Conservation (phyloP, 1,140 invertebrate genomes). For the Schlechtendalia chinensis region DNA sequence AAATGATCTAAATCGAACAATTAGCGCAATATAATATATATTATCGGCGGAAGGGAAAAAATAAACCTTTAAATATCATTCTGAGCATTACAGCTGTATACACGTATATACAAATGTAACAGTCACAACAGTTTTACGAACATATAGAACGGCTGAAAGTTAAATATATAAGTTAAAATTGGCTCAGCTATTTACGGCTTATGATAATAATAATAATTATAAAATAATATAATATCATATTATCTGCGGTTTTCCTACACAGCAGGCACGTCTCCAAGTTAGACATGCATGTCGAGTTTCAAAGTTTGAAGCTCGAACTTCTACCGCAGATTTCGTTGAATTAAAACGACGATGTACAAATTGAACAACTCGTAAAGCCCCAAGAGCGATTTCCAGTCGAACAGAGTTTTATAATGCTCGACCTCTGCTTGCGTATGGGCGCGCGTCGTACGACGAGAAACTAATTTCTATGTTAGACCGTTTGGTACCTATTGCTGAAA, state of each 20-base stretch:
- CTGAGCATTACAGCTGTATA: too few relatives aligned
- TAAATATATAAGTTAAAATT: neutral
- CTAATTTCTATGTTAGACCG: slow-evolving; percentile 23
- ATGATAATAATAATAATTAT: slow-evolving; percentile 33
- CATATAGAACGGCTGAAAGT: neutral
- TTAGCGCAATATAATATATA: too few relatives aligned
- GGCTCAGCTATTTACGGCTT: neutral
- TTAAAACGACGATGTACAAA: slow-evolving; percentile 41
- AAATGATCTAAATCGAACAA: too few relatives aligned
- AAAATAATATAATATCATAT: slow-evolving; percentile 25
- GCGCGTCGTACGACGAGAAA: neutral
- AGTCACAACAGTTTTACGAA: too few relatives aligned
- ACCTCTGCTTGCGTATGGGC: neutral
- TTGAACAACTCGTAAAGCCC: slow-evolving; percentile 36
- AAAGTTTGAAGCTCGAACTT: slow-evolving; percentile 27
- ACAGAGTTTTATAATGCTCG: slow-evolving; percentile 2
- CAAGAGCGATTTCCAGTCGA: slow-evolving; percentile 33
- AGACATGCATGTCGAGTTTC: slow-evolving; percentile 21
- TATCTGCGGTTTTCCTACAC: slow-evolving; percentile 21
- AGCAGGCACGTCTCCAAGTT: slow-evolving; percentile 11
- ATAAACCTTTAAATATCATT: too few relatives aligned
- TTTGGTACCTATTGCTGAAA: too few relatives aligned
- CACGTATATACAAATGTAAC: too few relatives aligned
- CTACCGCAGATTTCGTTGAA: slow-evolving; percentile 30
- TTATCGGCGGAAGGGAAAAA: too few relatives aligned